Evolutionary conservation across 2,797 vertebrate species (phyloP).

Genomic region (Acipenser ruthenus): DNA sequence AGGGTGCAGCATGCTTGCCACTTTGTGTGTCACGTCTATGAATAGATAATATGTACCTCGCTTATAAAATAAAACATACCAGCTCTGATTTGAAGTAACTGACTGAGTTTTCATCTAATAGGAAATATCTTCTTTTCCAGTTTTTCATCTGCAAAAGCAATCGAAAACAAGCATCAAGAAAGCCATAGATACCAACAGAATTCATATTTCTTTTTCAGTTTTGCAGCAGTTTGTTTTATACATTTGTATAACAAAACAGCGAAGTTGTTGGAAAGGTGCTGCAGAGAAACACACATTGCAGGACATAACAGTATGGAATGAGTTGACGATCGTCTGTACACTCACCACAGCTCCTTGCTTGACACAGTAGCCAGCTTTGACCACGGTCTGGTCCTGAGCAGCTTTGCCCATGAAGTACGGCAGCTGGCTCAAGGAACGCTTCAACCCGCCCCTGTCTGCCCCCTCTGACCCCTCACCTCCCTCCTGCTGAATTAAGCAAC

Average conservation of each 20-base stretch:
- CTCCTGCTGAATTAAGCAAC: slow-evolving; percentile 56
- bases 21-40: too few species aligned
- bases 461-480: slow-evolving; percentile 61
- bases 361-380: slow-evolving; percentile 94
- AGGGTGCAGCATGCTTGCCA: too few species aligned
- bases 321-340: slow-evolving; percentile 3
- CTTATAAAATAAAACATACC: slow-evolving; percentile 51
- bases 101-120: slow-evolving; percentile 91
- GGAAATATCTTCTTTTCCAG: slow-evolving; percentile 95
- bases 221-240: too few species aligned
- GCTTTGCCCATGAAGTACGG: slow-evolving; percentile 74
- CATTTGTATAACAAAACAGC: too few species aligned
- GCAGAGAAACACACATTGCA: too few species aligned
- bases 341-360: slow-evolving; percentile 96
- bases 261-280: too few species aligned
- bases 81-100: slow-evolving; percentile 96
- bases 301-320: too few species aligned
- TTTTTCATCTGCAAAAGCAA: slow-evolving; percentile 80
- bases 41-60: too few species aligned
- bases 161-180: not conserved
- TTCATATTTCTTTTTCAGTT: too few species aligned
- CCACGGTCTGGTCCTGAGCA: slow-evolving; percentile 69
- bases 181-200: too few species aligned
- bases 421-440: slow-evolving; percentile 80
- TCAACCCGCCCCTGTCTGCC: slow-evolving; percentile 71